Evolutionary conservation across 1,140 invertebrate genomes (phyloP).

Genomic region (Dufourea novaeangliae): DNA sequence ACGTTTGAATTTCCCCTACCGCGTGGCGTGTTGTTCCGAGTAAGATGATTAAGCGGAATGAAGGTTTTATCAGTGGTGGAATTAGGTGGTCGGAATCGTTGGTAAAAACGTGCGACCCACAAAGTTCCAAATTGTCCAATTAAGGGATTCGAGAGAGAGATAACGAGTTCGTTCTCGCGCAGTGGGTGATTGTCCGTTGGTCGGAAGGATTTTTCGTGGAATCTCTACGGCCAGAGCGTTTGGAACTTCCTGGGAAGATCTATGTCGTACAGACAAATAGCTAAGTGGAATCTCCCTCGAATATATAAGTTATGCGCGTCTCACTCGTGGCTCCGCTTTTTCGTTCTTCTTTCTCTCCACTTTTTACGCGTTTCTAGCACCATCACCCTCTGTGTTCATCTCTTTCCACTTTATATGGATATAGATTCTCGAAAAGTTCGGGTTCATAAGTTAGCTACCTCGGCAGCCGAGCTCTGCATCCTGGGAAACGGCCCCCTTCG

Average conservation of each 20-base stretch:
- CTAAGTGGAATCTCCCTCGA: conserved; percentile 51
- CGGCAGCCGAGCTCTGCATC: neutral
- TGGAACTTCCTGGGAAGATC: conserved; percentile 63
- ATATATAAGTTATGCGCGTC: conserved; percentile 59
- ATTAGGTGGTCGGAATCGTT: too few species aligned
- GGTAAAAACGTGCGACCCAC: too few species aligned
- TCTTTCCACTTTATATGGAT: conserved; percentile 1
- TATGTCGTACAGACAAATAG: conserved; percentile 67
- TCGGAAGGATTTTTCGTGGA: conserved; percentile 35
- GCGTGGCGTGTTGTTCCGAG: too few species aligned
- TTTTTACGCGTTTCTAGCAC: conserved; percentile 34
- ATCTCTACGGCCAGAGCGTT: conserved; percentile 47
- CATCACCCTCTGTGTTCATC: neutral
- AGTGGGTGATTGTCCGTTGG: neutral
- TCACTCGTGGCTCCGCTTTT: conserved; percentile 26
- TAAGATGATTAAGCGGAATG: too few species aligned
- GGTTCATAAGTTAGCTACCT: conserved; percentile 59
- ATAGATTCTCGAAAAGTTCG: conserved; percentile 63
- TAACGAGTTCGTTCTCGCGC: neutral
- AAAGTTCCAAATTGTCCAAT: too few species aligned
- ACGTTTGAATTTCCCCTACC: too few species aligned
- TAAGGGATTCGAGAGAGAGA: neutral
- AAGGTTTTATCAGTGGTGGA: too few species aligned
- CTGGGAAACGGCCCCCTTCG: conserved; percentile 1
- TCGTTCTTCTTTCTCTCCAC: conserved; percentile 21